A percentile compares a stretch with the other conserved stretches of the same genome.
phyloP scores from a whole-genome alignment of 2,888 invertebrate genomes.

The Polyommatus iphigenia region DNA sequence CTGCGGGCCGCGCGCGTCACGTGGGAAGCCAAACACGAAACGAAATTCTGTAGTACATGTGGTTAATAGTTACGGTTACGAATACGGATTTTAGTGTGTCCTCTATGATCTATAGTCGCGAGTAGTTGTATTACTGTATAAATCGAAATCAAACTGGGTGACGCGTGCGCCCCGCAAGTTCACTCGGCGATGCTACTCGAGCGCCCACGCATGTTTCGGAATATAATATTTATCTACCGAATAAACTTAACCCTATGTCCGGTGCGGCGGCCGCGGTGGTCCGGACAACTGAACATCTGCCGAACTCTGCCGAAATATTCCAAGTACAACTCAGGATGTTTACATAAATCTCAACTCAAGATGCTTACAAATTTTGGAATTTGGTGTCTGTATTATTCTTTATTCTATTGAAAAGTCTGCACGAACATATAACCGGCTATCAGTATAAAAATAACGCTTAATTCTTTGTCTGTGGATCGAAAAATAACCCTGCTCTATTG shows the following conservation, averaged over 20 bases:
- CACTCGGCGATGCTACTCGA: conserved; percentile 43
- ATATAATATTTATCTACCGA: conserved; percentile 73
- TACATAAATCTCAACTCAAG: conserved; percentile 64
- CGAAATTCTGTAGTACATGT: conserved; percentile 42
- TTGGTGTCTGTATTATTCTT: conserved; percentile 57
- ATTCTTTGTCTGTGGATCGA: conserved; percentile 78
- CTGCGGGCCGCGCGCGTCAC: conserved; percentile 53
- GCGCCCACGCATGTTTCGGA: conserved; percentile 64
- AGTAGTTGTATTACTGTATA: conserved; percentile 41
- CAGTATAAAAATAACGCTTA: conserved; percentile 79
- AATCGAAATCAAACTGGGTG: conserved; percentile 36
- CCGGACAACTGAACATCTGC: conserved; percentile 70
- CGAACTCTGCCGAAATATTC: conserved; percentile 70
- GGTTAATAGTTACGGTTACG: conserved; percentile 43
- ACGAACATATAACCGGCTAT: conserved; percentile 77
- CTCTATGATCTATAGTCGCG: conserved; percentile 39
- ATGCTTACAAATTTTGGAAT: conserved; percentile 72
- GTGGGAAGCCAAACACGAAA: conserved; percentile 35
- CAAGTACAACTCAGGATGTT: conserved; percentile 70
- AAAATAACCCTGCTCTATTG: conserved; percentile 81
- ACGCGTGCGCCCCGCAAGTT: conserved; percentile 54
- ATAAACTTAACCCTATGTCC: conserved; percentile 77
- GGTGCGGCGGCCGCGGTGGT: conserved; percentile 47
- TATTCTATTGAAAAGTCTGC: conserved; percentile 72
- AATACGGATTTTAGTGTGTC: conserved; percentile 41